phyloP scores from a whole-genome alignment of 1,140 invertebrate genomes.

The Aphelenchoides avenae region DNA sequence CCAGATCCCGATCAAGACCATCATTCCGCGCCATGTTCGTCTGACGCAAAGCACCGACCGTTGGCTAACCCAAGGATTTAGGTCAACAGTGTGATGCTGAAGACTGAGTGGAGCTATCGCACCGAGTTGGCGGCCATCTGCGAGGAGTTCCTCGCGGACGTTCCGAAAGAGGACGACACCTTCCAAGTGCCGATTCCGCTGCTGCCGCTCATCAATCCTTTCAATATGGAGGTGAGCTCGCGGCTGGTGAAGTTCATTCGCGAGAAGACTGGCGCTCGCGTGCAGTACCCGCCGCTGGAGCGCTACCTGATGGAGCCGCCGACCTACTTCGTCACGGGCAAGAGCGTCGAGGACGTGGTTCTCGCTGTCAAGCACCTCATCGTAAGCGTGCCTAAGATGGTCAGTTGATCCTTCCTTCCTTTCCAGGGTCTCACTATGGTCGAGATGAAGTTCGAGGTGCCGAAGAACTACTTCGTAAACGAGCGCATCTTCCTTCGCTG shows the following conservation, averaged over 20 bases:
- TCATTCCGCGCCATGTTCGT: too few relatives aligned
- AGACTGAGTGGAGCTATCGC: constrained; percentile 31
- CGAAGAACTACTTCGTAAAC: not conserved
- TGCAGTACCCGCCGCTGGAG: constrained; percentile 26
- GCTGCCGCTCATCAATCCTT: constrained; percentile 26
- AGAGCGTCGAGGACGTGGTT: constrained; percentile 6
- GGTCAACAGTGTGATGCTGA: constrained; percentile 17
- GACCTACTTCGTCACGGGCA: constrained; percentile 25
- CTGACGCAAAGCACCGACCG: constrained; percentile 5
- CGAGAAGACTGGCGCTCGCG: constrained; percentile 20
- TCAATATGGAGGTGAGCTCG: constrained; percentile 20
- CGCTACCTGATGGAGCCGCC: constrained; percentile 21
- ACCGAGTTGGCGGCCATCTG: too few relatives aligned
- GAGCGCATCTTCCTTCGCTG: constrained; percentile 21
- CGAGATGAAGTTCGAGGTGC: constrained; percentile 22
- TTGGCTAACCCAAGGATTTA: not conserved
- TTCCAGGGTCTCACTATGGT: constrained; percentile 28
- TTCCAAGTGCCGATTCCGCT: constrained; percentile 22
- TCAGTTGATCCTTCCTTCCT: too few relatives aligned
- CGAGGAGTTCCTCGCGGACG: constrained; percentile 16
- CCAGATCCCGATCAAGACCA: constrained; percentile 23
- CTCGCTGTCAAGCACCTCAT: constrained; percentile 24
- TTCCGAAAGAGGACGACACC: constrained; percentile 1
- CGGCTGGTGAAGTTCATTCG: constrained; percentile 12
- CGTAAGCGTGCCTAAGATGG: not conserved